Evolutionary conservation across 2,113 vertebrate genomes (phyloP), one percentile per base, ranked within the genome.

Genomic region (Poeciliopsis turrubarensis): DNA sequence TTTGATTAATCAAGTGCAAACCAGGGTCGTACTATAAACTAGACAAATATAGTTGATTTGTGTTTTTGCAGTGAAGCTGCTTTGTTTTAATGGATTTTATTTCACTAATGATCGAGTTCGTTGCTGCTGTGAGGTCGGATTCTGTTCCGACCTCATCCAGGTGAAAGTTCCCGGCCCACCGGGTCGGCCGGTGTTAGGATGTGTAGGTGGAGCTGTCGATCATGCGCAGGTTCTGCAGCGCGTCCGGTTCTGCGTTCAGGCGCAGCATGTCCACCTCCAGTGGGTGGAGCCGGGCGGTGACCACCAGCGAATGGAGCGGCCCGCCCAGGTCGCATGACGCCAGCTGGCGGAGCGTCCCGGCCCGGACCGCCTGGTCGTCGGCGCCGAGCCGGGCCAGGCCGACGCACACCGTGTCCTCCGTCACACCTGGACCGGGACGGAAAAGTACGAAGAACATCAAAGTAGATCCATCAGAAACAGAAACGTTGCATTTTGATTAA

Each of bases 231-330:
- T 87, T 61, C 34, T 91, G 75, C 62, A 95, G 92, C 3, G 82
- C 87, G 0, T 89, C 86, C 2, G 91, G 83, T 54, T 94, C 84
- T n/a, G 95, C 92, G 78, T 96, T 97, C 10, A 97, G 89, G 66
- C 90, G 92, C 26, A 99, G 94, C 96, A 99, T 96, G 86, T 99
- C 98, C 74, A 95, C 75, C 92, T 99, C 98, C 88, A 99, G 89
- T 0, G 98, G 98, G 88, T 99, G 98, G 90, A 98, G 91, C 32
- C 70, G 92, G 34, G 96, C 96, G 0, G 96, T 96, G 65, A 99
- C 84, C 4, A 98, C 88, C 90, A 99, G 82, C 3, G 97, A 99
- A 84, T 99, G 98, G 1, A 99, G 89, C 0, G 98, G 98, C 0
- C 80, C 88, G 0, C 97, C 98, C 2, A 99, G 72, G 79, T 97